Conservation (phyloP, 2,113 vertebrate species). For the Prietella phreatophila region DNA sequence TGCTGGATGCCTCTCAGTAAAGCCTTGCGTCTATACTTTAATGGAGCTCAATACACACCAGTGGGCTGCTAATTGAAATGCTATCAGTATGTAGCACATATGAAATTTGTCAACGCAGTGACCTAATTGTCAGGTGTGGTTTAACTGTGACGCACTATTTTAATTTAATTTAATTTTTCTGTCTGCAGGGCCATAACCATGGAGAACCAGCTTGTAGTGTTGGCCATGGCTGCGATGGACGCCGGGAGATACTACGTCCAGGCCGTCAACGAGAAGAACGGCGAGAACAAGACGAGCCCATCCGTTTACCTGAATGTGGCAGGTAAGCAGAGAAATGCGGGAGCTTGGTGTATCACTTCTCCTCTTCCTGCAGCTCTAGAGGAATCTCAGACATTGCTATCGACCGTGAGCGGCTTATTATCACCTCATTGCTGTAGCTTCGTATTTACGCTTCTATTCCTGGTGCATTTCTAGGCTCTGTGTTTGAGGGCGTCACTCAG, state of each 20-base stretch:
- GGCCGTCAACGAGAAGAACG: slow-evolving; percentile 80
- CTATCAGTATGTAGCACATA: slow-evolving; percentile 32
- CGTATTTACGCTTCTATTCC: slow-evolving; percentile 4
- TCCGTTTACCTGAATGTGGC: slow-evolving; percentile 70
- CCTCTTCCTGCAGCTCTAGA: slow-evolving; percentile 28
- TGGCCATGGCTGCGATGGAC: slow-evolving; percentile 62
- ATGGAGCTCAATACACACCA: slow-evolving; percentile 43
- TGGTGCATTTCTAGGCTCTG: neutral
- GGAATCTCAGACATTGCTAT: slow-evolving; percentile 36
- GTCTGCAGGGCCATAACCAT: slow-evolving; percentile 77
- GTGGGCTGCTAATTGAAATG: slow-evolving; percentile 46
- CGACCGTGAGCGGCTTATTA: slow-evolving; percentile 41
- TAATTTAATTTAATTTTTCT: neutral
- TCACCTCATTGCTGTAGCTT: slow-evolving; percentile 18
- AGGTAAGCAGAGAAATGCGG: slow-evolving; percentile 66
- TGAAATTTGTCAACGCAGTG: slow-evolving; percentile 47
- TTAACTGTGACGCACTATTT: slow-evolving; percentile 31
- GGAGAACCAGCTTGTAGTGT: slow-evolving; percentile 81
- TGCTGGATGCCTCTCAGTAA: slow-evolving; percentile 31
- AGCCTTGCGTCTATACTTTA: slow-evolving; percentile 34
- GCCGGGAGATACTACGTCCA: slow-evolving; percentile 78
- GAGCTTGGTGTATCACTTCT: slow-evolving; percentile 40
- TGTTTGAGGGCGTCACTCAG: slow-evolving; percentile 18
- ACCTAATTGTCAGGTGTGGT: slow-evolving; percentile 44
- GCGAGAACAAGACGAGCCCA: slow-evolving; percentile 83